Evolutionary conservation across 2,113 vertebrate genomes (phyloP).

Genomic region (Hemiprocne comata): DNA sequence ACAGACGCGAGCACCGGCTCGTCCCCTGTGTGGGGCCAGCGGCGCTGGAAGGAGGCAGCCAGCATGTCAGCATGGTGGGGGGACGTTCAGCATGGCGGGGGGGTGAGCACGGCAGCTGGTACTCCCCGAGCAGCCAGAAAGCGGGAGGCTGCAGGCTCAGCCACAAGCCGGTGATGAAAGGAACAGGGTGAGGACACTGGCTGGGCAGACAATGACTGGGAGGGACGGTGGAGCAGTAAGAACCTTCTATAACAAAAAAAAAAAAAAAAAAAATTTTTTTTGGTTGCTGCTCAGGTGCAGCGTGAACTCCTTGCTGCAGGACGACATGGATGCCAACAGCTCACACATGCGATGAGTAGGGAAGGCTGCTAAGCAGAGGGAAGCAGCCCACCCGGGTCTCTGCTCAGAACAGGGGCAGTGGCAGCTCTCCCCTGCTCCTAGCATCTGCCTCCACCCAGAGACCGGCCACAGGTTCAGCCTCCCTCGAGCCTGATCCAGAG

Average conservation of each 20-base stretch:
- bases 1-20: fast-evolving
- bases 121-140: neutral
- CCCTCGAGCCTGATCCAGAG: neutral
- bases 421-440: neutral
- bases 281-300: neutral
- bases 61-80: neutral
- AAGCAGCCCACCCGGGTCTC: neutral
- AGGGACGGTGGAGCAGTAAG: fast-evolving
- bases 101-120: neutral
- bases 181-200: neutral
- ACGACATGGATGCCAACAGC: neutral
- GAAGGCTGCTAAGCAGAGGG: neutral
- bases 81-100: neutral
- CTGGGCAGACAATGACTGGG: neutral
- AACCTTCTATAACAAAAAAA: no score
- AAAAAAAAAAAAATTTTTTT: neutral
- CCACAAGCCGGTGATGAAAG: fast-evolving
- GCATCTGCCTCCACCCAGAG: neutral
- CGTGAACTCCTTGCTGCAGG: neutral
- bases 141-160: neutral
- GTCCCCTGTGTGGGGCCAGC: fast-evolving
- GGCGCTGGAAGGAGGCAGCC: neutral
- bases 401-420: neutral
- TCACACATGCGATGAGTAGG: fast-evolving
- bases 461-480: neutral